Base-by-base conservation (phyloP, 1,140 invertebrate species). In the Listronotus oregonensis region DNA sequence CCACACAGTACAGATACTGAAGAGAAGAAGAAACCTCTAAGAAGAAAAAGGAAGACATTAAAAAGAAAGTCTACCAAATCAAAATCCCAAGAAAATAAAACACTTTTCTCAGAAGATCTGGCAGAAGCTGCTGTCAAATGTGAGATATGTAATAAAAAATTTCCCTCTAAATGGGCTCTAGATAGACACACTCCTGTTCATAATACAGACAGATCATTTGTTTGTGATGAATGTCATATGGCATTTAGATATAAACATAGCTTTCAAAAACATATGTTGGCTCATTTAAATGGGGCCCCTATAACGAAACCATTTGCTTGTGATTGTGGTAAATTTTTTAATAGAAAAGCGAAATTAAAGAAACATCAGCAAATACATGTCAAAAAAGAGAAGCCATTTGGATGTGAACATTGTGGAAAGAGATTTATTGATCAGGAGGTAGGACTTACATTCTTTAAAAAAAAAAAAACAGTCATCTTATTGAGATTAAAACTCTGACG, bases 361-460 rank as follows among this genome's bases (percentile, higher is more conserved):
- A 65, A 50, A 43, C 63, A 65, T 44, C 54, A 65, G 40, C 11
- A 58, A 58, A 65, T 57, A 15, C 63, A 65, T 65, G n/a, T 52
- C n/a, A 58, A 69, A 37, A 46, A 57, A 10, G 85, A 87, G 66
- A 79, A 83, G 59, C 85, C 85, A n/a, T 85, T 83, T 73, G 77
- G 80, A 54, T 88, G 86, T 74, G 76, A 77, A 14, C 71, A 77
- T 18, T 82, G 81, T 63, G 78, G 76, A 3, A 80, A 80, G 67
- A 68, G 71, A 51, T 77, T 70, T 15, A 37, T 63, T 14, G 55
- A 57, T 42, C 9, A 58, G 44, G 15, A 51, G 31, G 60, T 63
- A 63, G 21, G 21, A 3, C 5, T 27, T 27, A 27, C 21, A 27
- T 27, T 5, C 1, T 1, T 3, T 27, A 27, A 27, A 27, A n/a